Conservation (phyloP, 2,797 vertebrate species). For the Siniperca scherzeri region DNA sequence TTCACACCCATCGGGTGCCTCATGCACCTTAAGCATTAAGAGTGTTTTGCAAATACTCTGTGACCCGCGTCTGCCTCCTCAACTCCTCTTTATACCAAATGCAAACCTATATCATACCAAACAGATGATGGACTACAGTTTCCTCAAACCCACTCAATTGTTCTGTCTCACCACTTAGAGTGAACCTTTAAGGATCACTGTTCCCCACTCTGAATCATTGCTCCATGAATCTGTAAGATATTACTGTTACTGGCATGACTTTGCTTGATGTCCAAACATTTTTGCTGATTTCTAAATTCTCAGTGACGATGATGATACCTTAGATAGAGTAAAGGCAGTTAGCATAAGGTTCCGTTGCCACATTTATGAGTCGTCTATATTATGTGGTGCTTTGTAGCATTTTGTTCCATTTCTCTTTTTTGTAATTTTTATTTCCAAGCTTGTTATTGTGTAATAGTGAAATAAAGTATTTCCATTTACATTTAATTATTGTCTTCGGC, state of each 20-base stretch:
- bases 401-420: conserved; percentile 82
- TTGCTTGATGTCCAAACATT: conserved; percentile 87
- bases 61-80: conserved; percentile 68
- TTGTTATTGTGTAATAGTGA: conserved; percentile 97
- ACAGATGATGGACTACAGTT: conserved; percentile 81
- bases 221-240: conserved; percentile 86
- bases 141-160: conserved; percentile 69
- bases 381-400: conserved; percentile 91
- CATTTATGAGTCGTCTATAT: conserved; percentile 88
- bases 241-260: conserved; percentile 88
- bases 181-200: conserved; percentile 71
- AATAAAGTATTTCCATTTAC: conserved; percentile 98
- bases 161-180: conserved; percentile 66
- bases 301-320: conserved; percentile 72
- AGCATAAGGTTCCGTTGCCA: conserved; percentile 84
- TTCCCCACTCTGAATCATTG: conserved; percentile 69
- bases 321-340: conserved; percentile 80
- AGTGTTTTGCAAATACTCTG: conserved; percentile 60
- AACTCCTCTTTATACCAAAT: conserved; percentile 91
- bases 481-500: conserved; percentile 65
- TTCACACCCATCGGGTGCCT: conserved; percentile 50
- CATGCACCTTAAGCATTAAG: conserved; percentile 33
- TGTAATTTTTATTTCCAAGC: conserved; percentile 81
- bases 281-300: conserved; percentile 85
- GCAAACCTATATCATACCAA: conserved; percentile 86